These are phyloP conservation scores for Andrena flavipes DNA, from an alignment of 2,888 invertebrate genomes.

Conservation along the genomic window DNA sequence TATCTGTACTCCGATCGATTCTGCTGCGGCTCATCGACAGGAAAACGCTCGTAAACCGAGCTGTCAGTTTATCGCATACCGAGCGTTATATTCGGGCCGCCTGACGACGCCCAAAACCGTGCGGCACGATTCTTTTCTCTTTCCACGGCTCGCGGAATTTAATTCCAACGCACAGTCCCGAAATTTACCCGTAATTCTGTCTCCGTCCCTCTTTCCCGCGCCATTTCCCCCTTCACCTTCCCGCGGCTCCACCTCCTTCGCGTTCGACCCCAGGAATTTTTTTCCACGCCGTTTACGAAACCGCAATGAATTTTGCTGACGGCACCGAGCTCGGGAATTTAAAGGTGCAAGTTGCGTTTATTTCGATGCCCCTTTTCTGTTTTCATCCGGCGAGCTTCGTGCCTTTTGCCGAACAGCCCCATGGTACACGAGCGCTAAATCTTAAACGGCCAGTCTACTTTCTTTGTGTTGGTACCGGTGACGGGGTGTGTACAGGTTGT, in stretches of 20 bases:
- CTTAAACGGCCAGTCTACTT: too few relatives aligned
- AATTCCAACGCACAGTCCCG: conserved; percentile 53
- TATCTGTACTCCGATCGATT: neutral
- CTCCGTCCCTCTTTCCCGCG: neutral
- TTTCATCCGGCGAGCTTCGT: neutral
- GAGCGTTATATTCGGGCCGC: conserved; percentile 52
- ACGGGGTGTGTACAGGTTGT: too few relatives aligned
- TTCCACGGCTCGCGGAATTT: conserved; percentile 56
- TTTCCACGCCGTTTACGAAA: conserved; percentile 50
- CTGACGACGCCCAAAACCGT: conserved; percentile 41
- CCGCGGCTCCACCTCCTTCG: conserved; percentile 64
- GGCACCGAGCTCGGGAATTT: conserved; percentile 35
- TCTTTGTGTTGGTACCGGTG: too few relatives aligned
- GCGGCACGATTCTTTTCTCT: conserved; percentile 38
- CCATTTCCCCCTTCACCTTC: conserved; percentile 3
- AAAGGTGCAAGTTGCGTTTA: conserved; percentile 37
- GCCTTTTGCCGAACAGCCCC: neutral
- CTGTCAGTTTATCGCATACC: conserved; percentile 56
- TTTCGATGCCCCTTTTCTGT: neutral
- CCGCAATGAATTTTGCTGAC: conserved; percentile 56
- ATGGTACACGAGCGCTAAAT: neutral
- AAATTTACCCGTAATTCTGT: conserved; percentile 64
- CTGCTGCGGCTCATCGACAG: neutral
- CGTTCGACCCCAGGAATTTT: conserved; percentile 65
- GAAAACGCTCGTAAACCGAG: conserved; percentile 6